A percentile compares a stretch with the other conserved stretches of the same genome.
phyloP scores from a whole-genome alignment of 2,797 vertebrate genomes.

The Antrozous pallidus region DNA sequence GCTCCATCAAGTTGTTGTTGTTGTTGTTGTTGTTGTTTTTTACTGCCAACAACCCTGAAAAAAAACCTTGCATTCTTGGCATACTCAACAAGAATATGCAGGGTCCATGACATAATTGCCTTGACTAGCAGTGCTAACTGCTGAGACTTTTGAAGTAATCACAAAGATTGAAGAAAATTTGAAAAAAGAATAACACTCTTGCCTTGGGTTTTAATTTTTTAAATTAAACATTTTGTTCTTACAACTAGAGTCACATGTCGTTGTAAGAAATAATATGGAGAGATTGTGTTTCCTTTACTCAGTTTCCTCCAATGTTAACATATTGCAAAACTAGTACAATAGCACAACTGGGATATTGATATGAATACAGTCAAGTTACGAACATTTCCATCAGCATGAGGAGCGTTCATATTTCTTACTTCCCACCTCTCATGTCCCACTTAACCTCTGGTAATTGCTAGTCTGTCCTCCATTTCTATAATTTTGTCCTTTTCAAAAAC shows the following conservation, averaged over 20 bases:
- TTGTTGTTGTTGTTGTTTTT: no score
- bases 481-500: background rate
- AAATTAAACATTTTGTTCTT: background rate
- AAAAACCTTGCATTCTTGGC: background rate
- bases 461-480: background rate
- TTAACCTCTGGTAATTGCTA: background rate
- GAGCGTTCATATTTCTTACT: background rate
- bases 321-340: background rate
- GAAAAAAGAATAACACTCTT: no score
- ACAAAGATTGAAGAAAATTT: background rate
- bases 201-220: background rate
- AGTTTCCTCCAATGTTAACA: background rate
- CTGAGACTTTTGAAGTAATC: background rate
- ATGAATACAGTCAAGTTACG: background rate
- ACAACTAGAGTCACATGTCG: background rate
- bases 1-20: no score
- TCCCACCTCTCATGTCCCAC: background rate
- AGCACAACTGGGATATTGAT: background rate
- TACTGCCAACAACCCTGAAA: no score
- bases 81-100: background rate
- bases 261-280: conserved; percentile 12
- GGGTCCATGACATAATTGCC: background rate
- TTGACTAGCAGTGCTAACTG: background rate
- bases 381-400: background rate
- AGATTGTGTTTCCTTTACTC: background rate